phyloP scores from a whole-genome alignment of 2,797 vertebrate genomes.

The Melanogrammus aeglefinus region DNA sequence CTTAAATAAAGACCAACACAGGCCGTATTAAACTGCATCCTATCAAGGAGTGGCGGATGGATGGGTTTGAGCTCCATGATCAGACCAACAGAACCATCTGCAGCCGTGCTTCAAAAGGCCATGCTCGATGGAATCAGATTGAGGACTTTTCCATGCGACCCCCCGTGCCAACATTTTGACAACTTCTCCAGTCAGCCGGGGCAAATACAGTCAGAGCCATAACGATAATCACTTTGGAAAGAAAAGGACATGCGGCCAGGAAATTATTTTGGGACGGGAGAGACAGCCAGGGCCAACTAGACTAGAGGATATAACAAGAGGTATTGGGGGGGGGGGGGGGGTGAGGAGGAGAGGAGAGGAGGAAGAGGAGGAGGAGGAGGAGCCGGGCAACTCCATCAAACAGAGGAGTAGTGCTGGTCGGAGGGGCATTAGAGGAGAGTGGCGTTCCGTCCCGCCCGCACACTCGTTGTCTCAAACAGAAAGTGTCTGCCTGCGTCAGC shows the following conservation, averaged over 20 bases:
- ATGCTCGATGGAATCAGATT: conserved; percentile 1
- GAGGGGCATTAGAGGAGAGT: conserved; percentile 33
- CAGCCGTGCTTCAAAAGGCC: background rate
- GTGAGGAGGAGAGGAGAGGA: background rate
- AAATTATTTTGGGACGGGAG: conserved; percentile 28
- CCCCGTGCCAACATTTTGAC: conserved; percentile 30
- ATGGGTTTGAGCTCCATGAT: background rate
- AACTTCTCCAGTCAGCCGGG: conserved; percentile 24
- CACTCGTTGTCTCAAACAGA: conserved; percentile 43
- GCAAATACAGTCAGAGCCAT: conserved; percentile 25
- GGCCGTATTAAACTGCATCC: background rate
- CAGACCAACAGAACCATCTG: background rate
- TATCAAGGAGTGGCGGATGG: background rate
- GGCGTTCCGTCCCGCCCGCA: conserved; percentile 36
- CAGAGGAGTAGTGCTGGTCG: background rate
- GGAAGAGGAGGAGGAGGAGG: background rate
- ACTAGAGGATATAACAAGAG: background rate
- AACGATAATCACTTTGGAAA: conserved; percentile 11
- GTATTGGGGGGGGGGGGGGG: too few relatives aligned
- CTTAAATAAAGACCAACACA: background rate
- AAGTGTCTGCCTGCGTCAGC: conserved; percentile 67
- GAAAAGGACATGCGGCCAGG: conserved; percentile 38
- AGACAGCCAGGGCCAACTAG: background rate
- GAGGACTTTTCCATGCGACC: conserved; percentile 49
- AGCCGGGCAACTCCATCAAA: background rate